These are phyloP conservation scores for Podargus strigoides DNA, from an alignment of 2,797 vertebrate genomes.

Conservation along the genomic window DNA sequence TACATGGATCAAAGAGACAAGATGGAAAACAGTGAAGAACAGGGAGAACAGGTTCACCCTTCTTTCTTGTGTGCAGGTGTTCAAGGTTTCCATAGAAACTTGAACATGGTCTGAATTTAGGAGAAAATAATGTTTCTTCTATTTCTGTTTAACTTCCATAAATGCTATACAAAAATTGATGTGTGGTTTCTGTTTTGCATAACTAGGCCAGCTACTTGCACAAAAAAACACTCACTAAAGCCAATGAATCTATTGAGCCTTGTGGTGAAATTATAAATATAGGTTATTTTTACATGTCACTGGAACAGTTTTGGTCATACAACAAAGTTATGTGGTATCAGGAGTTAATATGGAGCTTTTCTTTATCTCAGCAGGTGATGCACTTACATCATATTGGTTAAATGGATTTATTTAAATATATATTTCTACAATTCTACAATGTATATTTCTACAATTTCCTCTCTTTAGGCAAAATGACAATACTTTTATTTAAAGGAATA, in stretches of 20 bases:
- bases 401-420: not conserved
- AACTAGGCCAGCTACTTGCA: not conserved
- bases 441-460: not conserved
- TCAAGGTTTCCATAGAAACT: conserved; percentile 46
- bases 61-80: not conserved
- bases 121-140: not conserved
- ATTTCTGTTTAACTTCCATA: not conserved
- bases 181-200: not conserved
- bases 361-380: not conserved
- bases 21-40: not conserved
- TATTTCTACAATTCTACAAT: not conserved
- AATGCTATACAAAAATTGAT: not conserved
- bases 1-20: conserved; percentile 9
- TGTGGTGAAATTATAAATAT: not conserved
- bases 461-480: not conserved
- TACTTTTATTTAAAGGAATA: not conserved
- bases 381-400: not conserved
- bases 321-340: not conserved
- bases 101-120: not conserved
- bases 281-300: not conserved
- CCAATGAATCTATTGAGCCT: not conserved
- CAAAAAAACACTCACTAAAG: not conserved
- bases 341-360: not conserved
- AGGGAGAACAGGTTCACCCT: not conserved
- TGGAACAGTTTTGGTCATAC: not conserved